Conservation (phyloP, 1,140 invertebrate genomes). For the Penaeus vannamei region DNA sequence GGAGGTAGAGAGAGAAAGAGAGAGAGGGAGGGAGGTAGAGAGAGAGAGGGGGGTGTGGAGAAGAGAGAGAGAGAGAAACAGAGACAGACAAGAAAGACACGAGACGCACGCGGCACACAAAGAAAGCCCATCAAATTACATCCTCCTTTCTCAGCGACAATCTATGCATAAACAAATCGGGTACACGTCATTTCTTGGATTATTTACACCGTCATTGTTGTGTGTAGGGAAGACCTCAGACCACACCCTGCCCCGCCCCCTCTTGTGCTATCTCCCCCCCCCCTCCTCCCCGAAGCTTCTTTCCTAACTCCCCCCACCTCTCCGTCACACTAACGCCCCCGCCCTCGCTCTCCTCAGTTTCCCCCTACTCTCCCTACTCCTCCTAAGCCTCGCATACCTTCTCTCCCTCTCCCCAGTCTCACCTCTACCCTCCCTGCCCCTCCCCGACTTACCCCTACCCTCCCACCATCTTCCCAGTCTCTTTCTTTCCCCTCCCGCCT, state of each 20-base stretch:
- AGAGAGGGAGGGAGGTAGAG: neutral
- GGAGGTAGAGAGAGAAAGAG: neutral
- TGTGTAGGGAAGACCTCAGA: too few species aligned
- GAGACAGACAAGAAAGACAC: neutral
- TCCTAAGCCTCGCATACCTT: neutral
- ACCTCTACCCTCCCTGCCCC: neutral
- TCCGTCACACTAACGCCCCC: too few species aligned
- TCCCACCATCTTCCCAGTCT: neutral
- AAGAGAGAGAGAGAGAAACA: constrained; percentile 25
- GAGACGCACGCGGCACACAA: neutral
- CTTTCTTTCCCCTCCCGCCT: neutral
- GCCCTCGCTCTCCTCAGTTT: too few species aligned
- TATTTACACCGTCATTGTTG: too few species aligned
- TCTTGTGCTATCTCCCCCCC: too few species aligned
- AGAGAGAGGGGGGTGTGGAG: constrained; percentile 9
- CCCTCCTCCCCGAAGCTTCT: too few species aligned
- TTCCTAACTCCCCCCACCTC: too few species aligned
- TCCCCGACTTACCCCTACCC: neutral
- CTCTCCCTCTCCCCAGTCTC: neutral
- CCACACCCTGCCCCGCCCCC: too few species aligned
- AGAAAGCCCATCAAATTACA: neutral
- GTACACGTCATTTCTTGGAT: too few species aligned
- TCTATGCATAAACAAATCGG: too few species aligned
- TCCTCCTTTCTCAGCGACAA: too few species aligned
- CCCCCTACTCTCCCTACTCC: constrained; percentile 8